Evolutionary conservation across 2,797 vertebrate species (phyloP), one percentile per base, ranked within the genome.

Genomic region (Falco novaeseelandiae): DNA sequence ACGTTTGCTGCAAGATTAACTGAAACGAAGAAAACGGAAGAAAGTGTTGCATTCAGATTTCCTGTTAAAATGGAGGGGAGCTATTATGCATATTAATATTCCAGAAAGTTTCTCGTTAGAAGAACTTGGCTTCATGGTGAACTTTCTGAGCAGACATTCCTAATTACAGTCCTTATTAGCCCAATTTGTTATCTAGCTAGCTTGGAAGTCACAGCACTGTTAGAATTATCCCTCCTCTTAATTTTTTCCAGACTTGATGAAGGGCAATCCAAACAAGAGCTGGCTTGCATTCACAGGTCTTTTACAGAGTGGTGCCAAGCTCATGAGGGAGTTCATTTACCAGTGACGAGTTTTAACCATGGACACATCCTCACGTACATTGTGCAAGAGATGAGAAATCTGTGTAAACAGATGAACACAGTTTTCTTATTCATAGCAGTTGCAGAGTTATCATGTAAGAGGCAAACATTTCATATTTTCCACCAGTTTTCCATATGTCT

Each of bases 301-400:
- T 66, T 67, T 82, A 40, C 73, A 78, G 89, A 63, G 71, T 10
- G 42, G 34, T 94, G 87, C 63, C 66, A 94, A 90, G 91, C 89
- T 96, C 87, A 71, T 65, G 84, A 85, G 65, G 57, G 90, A 83
- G 84, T 54, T 90, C 72, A 0, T 97, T 95, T 91, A 84, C 76
- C 87, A 86, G 58, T 77, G 94, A 94, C 3, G 27, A 57, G 71
- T 83, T 97, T 90, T 87, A 94, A 89, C 95, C 90, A 29, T 18
- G 92, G 90, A 44, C 83, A 65, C 82, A 93, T 95, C 94, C 89
- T 96, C 89, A 87, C 2, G 3, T 78, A 93, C 22, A 0, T 93
- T 95, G 92, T 96, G 89, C 87, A 95, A 88, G 90, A 85, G 90
- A 92, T 46, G 79, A 94, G 89, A 96, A 96, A 91, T 95, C 78